phyloP scores from a whole-genome alignment of 2,888 invertebrate species.

The Myathropa florea region DNA sequence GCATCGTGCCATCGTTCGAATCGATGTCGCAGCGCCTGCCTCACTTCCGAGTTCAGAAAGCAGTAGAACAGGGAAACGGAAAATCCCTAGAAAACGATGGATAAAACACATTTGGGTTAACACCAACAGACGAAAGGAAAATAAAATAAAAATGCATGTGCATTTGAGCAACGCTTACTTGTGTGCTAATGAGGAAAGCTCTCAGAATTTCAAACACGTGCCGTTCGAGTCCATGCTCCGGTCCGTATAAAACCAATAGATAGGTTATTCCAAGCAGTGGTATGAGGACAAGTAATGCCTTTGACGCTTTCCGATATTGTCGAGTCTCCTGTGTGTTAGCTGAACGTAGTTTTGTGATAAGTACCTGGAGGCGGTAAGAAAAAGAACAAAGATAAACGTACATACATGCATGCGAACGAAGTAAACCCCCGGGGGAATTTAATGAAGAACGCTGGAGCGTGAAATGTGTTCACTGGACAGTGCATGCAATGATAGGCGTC shows the following conservation, averaged over 20 bases:
- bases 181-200: conserved; percentile 92
- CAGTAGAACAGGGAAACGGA: conserved; percentile 95
- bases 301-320: conserved; percentile 94
- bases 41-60: conserved; percentile 95
- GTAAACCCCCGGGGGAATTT: not conserved
- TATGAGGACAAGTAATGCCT: conserved; percentile 94
- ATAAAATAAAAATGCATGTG: conserved; percentile 1
- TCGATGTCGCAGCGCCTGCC: conserved; percentile 91
- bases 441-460: not conserved
- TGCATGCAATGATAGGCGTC: conserved; percentile 6
- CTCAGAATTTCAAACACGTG: conserved; percentile 89
- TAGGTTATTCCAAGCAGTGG: conserved; percentile 96
- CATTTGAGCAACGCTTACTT: conserved; percentile 84
- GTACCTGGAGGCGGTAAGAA: conserved; percentile 84
- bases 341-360: conserved; percentile 95
- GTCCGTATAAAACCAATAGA: conserved; percentile 90
- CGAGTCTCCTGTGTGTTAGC: conserved; percentile 94
- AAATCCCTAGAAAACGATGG: conserved; percentile 85
- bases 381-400: not conserved
- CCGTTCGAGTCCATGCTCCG: conserved; percentile 88
- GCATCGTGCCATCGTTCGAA: conserved; percentile 87
- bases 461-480: conserved; percentile 12
- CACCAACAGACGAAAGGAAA: not conserved
- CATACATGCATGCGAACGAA: not conserved
- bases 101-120: not conserved